Base-by-base conservation (phyloP, 2,888 invertebrate species). In the Plagodis pulveraria region DNA sequence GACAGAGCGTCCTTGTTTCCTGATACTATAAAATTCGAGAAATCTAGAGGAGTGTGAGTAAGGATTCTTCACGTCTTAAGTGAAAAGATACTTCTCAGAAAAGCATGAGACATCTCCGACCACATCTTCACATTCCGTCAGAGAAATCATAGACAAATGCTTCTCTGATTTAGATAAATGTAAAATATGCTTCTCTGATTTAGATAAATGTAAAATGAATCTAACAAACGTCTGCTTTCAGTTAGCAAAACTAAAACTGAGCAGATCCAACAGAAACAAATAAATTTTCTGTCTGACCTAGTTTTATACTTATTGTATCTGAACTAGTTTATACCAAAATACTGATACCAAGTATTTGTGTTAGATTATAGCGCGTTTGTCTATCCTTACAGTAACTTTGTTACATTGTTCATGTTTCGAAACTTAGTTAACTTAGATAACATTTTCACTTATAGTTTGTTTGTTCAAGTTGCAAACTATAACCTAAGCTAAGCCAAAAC, bases 321-420 rank as follows among this genome's bases (percentile, higher is more conserved):
- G 49, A 53, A 62, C 61, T 64, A 58, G 47, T 50, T 64, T 41
- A 58, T 47, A 57, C 12, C 43, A 56, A 58, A 44, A 50, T 35
- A 42, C 50, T 38, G 46, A 55, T 50, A 51, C 50, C 33, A 35
- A 58, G 48, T 53, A 36, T 7, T 43, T 45, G 46, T 46, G 41
- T 50, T 36, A 5, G 5, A 32, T 22, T 22, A 41, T 7, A 9
- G 4, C n/a, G 5, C 4, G 22, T 22, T 22, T 22, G 22, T 22
- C 22, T 22, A 22, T 22, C 2, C 22, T 4, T 22, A 22, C 22
- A 50, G 45, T 46, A 8, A 58, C 50, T 50, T 50, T 22, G 36
- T 36, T 33, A 34, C 35, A 44, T 44, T 46, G 46, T 6, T 5
- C 5, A 5, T 10, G n/a, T 10, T 10, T 32, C 11, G 22, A 50